Evolutionary conservation across 2,113 vertebrate genomes (phyloP).

Genomic region (Forbesichthys papilliferus): DNA sequence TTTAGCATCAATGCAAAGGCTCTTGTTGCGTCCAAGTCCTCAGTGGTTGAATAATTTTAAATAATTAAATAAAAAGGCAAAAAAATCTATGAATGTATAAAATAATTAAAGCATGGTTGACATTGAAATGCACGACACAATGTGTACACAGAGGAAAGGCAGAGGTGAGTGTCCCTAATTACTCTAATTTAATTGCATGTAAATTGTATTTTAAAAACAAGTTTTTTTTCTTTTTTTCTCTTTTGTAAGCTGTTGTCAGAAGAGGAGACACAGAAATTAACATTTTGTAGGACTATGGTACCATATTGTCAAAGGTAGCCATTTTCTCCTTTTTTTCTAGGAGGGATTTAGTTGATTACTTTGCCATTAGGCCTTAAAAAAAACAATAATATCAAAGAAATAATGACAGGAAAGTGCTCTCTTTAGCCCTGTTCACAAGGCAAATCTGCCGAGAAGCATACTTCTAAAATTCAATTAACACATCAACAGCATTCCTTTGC

Average conservation of each 20-base stretch:
- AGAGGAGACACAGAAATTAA: conserved; percentile 13
- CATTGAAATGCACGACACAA: conserved; percentile 71
- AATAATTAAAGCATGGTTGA: conserved; percentile 60
- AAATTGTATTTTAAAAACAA: conserved; percentile 72
- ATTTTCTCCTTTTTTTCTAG: not conserved
- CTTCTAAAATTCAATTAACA: conserved; percentile 74
- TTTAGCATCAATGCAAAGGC: too few relatives aligned
- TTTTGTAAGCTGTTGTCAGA: conserved; percentile 17
- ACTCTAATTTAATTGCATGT: conserved; percentile 77
- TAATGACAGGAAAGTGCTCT: conserved; percentile 18
- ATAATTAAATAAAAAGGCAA: conserved; percentile 9
- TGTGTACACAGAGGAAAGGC: conserved; percentile 56
- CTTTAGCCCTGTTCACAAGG: conserved; percentile 35
- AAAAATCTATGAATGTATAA: conserved; percentile 42
- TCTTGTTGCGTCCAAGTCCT: too few relatives aligned
- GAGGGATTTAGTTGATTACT: conserved; percentile 2
- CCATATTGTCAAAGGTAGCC: not conserved
- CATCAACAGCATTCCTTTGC: conserved; percentile 64
- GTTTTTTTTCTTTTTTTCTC: too few relatives aligned
- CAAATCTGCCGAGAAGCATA: conserved; percentile 46
- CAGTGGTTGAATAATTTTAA: conserved; percentile 11
- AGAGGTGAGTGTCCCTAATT: conserved; percentile 76
- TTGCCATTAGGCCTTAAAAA: not conserved
- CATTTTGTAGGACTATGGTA: conserved; percentile 23
- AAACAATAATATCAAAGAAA: not conserved